Base-by-base conservation (phyloP, 2,113 vertebrate genomes). In the Odontesthes bonariensis region DNA sequence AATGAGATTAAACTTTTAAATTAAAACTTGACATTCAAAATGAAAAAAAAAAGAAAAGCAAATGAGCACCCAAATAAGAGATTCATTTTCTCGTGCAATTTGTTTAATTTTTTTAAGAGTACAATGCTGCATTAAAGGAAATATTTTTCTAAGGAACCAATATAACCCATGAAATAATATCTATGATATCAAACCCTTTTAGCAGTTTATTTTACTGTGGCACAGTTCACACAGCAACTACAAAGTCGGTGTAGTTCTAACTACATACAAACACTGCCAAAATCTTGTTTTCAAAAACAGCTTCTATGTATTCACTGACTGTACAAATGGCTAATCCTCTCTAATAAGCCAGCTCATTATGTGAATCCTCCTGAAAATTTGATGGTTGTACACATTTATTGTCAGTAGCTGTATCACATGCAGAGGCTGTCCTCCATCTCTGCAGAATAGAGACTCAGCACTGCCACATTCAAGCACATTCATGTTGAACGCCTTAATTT, bases 81-180 rank as follows among this genome's bases (percentile, higher is more conserved):
- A 51, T 51, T 16, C 40, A 72, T 58, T 73, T 77, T 73, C 51
- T 69, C 78, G 79, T 88, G 80, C 69, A 81, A 73, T 81, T 82
- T 75, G 23, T 86, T 89, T 91, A 58, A 82, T 92, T 93, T 93
- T 27, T 93, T 62, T 90, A 88, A 74, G 53, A 86, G 82, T 88
- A 81, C 69, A 87, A 91, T 90, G 87, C 89, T 91, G 90, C 91
- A 93, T 89, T 86, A 91, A 89, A 93, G 81, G 69, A 92, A 92
- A 87, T 94, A 94, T 94, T 94, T 94, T 94, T 94, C 89, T 94
- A 94, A 86, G 72, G 87, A 91, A 91, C 83, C 81, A 53, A 86
- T 81, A 78, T 85, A 87, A 79, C 86, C 86, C 88, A 90, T 90
- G 79, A 87, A 78, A 75, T 75, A 82, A 81, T 83, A 89, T 83